Percentiles rank a stretch among this genome's conserved stretches.
Conservation (phyloP, 2,113 vertebrate genomes). For the Galbula dea region DNA sequence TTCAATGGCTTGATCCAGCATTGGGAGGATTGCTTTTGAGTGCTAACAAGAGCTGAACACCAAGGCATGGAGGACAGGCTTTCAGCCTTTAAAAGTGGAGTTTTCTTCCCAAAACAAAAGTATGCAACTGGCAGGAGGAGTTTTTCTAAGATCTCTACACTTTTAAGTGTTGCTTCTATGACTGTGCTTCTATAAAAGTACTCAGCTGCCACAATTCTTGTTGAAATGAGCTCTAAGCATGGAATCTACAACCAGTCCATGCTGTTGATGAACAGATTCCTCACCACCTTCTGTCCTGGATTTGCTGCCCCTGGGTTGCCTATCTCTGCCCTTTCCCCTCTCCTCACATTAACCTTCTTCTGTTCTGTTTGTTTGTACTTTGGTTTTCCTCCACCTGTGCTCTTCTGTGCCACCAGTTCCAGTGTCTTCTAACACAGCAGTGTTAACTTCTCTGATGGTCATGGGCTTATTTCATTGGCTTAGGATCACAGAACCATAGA, state of each 20-base stretch:
- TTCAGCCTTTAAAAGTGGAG: not conserved
- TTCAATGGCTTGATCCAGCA: not conserved
- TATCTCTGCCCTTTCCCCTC: not conserved
- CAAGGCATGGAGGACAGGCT: not conserved
- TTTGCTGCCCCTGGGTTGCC: not conserved
- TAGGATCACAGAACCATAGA: no score
- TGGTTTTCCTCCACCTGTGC: not conserved
- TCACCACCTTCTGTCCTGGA: not conserved
- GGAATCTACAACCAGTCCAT: not conserved
- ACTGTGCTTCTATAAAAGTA: fast-evolving
- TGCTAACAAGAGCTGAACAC: not conserved
- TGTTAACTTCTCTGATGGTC: not conserved
- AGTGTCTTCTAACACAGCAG: not conserved
- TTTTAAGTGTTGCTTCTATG: fast-evolving
- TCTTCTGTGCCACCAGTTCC: not conserved
- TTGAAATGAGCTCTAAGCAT: not conserved
- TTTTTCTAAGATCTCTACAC: not conserved
- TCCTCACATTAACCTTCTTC: not conserved
- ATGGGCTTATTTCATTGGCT: not conserved
- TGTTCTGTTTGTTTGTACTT: not conserved
- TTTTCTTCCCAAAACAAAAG: not conserved
- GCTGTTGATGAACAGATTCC: not conserved
- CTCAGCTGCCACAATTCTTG: no score
- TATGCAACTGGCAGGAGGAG: not conserved
- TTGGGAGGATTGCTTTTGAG: not conserved